Evolutionary conservation across 2,888 invertebrate species (phyloP), one percentile per base, ranked within the genome.

Genomic region (Panzeria rudis): DNA sequence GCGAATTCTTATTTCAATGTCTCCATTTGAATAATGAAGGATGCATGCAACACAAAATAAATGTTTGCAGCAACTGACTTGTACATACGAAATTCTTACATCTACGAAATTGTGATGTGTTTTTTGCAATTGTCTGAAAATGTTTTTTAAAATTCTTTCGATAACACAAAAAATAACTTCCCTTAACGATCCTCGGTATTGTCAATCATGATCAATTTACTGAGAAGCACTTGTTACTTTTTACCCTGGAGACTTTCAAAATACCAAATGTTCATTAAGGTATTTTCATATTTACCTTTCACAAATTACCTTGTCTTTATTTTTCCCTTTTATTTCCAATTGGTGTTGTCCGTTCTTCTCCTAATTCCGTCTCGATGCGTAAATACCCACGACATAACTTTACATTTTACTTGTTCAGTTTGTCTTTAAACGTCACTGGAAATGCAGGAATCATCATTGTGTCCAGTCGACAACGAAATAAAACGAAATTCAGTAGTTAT

Each of bases 331-430:
- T 76, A 4, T 73, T 52, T 47, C 0, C 9, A 44, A 20, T 25
- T 17, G 35, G 9, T 64, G 64, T 32, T 72, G 32, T 47, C 5
- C 44, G 29, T 32, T n/a, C 3, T 52, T 17, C 68, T 64, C 54
- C 13, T 66, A 76, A 72, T 72, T 84, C 73, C 47, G 44, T 50
- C 76, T 77, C 76, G 76, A 72, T 50, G 72, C 66, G 35, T 47
- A 84, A 80, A 84, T 84, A 72, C 80, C 68, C 69, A 61, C 62
- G 78, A 73, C 77, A 81, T 81, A 84, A 78, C 78, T 82, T 73
- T 50, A 72, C 61, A 77, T 81, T 72, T 29, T 9, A 9, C n/a
- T 66, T 41, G 47, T 29, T 15, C 52, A 35, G 29, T 59, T 44
- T 38, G 15, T 52, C 29, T 69, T 69, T 54, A 76, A n/a, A 54